Conservation (phyloP, 2,113 vertebrate species). For the Mesoclemmys tuberculata region DNA sequence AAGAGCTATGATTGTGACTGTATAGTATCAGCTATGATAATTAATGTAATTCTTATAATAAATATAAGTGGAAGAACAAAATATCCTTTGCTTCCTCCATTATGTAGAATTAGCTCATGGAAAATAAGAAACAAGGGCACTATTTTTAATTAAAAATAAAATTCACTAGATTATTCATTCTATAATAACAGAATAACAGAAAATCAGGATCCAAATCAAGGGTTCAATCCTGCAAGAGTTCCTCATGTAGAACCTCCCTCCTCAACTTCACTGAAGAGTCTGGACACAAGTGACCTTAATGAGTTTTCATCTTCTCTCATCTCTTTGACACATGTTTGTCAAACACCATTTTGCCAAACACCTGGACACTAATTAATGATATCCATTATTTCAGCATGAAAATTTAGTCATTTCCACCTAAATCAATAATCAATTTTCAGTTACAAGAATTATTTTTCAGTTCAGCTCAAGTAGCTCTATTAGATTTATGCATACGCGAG, state of each 20-base stretch:
- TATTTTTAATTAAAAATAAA: background rate
- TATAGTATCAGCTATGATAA: background rate
- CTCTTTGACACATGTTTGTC: background rate
- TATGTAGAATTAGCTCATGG: background rate
- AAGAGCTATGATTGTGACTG: background rate
- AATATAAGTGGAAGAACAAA: background rate
- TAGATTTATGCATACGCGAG: background rate
- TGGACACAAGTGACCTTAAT: background rate
- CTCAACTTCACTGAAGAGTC: background rate
- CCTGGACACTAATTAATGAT: slow-evolving; percentile 21
- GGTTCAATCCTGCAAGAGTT: slow-evolving; percentile 8
- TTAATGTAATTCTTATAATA: background rate
- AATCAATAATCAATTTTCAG: slow-evolving; percentile 48
- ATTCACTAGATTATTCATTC: background rate
- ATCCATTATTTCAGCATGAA: background rate
- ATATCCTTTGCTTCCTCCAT: background rate
- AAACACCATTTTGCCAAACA: background rate
- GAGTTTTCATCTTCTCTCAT: background rate
- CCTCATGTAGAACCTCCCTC: background rate
- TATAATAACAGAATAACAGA: background rate
- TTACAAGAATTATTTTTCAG: background rate
- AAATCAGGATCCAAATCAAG: background rate
- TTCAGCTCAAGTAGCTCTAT: slow-evolving; percentile 13
- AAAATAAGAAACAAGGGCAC: background rate
- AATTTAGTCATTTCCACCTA: slow-evolving; percentile 34